These are phyloP conservation scores for Neostethus bicornis DNA, from an alignment of 2,797 vertebrate species.

Conservation along the genomic window DNA sequence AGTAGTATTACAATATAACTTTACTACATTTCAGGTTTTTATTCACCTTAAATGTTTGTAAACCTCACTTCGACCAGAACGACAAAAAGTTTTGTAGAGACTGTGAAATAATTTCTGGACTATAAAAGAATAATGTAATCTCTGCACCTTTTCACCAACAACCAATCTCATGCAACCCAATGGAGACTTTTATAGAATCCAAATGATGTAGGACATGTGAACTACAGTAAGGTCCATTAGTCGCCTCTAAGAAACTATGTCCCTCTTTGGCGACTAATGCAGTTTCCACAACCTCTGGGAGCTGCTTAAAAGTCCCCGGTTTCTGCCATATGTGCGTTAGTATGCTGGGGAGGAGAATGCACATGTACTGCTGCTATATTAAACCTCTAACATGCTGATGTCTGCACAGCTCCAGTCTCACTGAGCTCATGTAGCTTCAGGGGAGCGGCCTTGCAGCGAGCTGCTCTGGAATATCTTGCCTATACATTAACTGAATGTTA, in stretches of 20 bases:
- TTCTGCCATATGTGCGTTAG: neutral
- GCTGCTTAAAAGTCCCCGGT: neutral
- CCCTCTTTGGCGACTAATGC: neutral
- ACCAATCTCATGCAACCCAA: neutral
- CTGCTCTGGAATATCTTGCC: neutral
- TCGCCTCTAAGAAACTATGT: neutral
- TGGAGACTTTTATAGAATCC: neutral
- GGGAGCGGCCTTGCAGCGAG: constrained; percentile 12
- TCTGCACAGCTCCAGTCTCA: constrained; percentile 23
- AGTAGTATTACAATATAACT: too few species aligned
- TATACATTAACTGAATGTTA: too few species aligned
- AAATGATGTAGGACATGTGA: neutral
- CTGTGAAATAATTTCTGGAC: too few species aligned
- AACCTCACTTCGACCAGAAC: too few species aligned
- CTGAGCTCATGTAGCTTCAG: constrained; percentile 15
- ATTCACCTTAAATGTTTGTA: too few species aligned
- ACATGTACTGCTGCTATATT: neutral
- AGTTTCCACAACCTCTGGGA: neutral
- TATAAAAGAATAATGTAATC: too few species aligned
- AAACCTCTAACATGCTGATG: constrained; percentile 29
- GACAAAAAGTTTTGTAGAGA: too few species aligned
- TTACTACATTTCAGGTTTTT: too few species aligned
- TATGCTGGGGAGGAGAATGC: neutral
- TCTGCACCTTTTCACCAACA: too few species aligned
- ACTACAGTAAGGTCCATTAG: neutral